Conservation (phyloP, 2,797 vertebrate species). For the Tiaroga cobitis region DNA sequence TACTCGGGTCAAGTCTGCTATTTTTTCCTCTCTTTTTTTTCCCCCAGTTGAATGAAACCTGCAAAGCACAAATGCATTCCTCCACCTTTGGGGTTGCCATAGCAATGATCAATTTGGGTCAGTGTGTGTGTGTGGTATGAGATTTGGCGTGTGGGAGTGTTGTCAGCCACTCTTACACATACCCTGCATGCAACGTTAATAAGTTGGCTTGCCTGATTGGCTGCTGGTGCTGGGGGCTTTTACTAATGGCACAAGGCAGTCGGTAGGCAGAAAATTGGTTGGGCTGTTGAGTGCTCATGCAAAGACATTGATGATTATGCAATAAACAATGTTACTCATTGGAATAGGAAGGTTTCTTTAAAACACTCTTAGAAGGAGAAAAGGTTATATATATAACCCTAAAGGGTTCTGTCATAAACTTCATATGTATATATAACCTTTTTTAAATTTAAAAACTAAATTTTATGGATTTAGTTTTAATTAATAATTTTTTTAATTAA, state of each 20-base stretch:
- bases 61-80: slow-evolving; percentile 45
- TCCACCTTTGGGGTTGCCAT: slow-evolving; percentile 59
- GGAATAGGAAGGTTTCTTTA: neutral
- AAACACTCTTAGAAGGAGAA: neutral
- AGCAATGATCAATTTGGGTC: slow-evolving; percentile 61
- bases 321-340: neutral
- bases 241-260: slow-evolving; percentile 60
- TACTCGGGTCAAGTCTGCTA: neutral
- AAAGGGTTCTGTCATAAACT: neutral
- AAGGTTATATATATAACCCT: neutral
- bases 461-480: neutral
- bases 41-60: slow-evolving; percentile 48
- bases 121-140: slow-evolving; percentile 41
- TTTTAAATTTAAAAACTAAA: too few species aligned
- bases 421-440: too few species aligned
- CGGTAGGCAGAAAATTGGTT: slow-evolving; percentile 59
- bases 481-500: neutral
- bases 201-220: slow-evolving; percentile 58
- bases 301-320: neutral
- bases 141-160: slow-evolving; percentile 52
- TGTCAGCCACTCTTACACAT: slow-evolving; percentile 53
- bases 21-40: slow-evolving; percentile 7
- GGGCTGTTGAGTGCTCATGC: slow-evolving; percentile 19
- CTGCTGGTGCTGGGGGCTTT: slow-evolving; percentile 47
- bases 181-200: slow-evolving; percentile 30